Percentiles rank a stretch among this genome's conserved stretches.
Conservation (phyloP, 2,888 invertebrate genomes). For the Xestia xanthographa region DNA sequence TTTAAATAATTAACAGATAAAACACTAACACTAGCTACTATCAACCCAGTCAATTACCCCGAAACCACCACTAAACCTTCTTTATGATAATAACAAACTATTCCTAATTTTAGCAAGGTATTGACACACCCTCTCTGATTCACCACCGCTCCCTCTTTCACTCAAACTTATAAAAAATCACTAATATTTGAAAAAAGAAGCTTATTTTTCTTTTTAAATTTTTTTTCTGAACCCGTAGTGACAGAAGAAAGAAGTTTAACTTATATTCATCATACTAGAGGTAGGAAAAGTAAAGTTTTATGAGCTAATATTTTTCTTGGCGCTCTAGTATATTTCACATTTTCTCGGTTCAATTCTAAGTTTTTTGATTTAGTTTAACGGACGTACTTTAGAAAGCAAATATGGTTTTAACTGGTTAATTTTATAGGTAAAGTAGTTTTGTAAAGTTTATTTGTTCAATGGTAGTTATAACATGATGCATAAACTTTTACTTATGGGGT, state of each 20-base stretch:
- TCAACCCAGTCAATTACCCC: background rate
- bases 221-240: slow-evolving; percentile 44
- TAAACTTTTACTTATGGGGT: background rate
- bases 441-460: background rate
- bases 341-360: slow-evolving; percentile 31
- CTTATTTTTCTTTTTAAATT: slow-evolving; percentile 48
- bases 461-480: background rate
- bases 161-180: slow-evolving; percentile 69
- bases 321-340: slow-evolving; percentile 14
- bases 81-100: slow-evolving; percentile 28
- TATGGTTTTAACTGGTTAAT: background rate
- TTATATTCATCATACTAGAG: slow-evolving; percentile 32
- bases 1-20: background rate
- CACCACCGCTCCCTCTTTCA: slow-evolving; percentile 42
- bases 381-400: slow-evolving; percentile 6
- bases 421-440: background rate
- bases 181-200: slow-evolving; percentile 26
- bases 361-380: slow-evolving; percentile 36
- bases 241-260: slow-evolving; percentile 28
- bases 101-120: slow-evolving; percentile 45
- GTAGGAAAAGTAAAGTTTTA: slow-evolving; percentile 47
- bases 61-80: slow-evolving; percentile 2
- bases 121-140: slow-evolving; percentile 50
- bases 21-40: background rate
- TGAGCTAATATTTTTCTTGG: slow-evolving; percentile 40